Evolutionary conservation across 2,113 vertebrate genomes (phyloP).

Genomic region (Proterorhinus semilunaris): DNA sequence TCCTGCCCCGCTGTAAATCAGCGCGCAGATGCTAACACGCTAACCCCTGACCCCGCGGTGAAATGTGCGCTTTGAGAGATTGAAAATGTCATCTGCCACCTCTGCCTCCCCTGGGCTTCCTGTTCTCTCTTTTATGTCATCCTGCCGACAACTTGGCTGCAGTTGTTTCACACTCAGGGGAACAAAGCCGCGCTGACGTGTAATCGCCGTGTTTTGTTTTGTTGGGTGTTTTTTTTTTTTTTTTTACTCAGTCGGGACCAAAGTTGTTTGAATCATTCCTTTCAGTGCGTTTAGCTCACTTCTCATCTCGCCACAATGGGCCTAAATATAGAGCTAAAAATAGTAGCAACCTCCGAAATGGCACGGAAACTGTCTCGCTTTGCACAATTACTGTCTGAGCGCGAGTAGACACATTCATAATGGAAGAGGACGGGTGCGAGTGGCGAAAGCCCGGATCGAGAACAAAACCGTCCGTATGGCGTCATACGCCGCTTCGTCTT

Average conservation of each 20-base stretch:
- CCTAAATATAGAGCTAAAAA: slow-evolving; percentile 49
- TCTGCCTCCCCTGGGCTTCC: slow-evolving; percentile 27
- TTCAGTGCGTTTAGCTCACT: slow-evolving; percentile 47
- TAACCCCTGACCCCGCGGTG: slow-evolving; percentile 46
- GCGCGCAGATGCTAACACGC: slow-evolving; percentile 37
- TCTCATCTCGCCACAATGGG: slow-evolving; percentile 47
- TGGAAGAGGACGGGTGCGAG: slow-evolving; percentile 10
- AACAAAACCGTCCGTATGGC: not conserved
- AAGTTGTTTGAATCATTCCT: slow-evolving; percentile 18
- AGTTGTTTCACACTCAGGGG: slow-evolving; percentile 4
- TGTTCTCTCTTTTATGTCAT: slow-evolving; percentile 2
- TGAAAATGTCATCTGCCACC: slow-evolving; percentile 64
- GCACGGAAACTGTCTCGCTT: slow-evolving; percentile 37
- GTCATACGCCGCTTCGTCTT: slow-evolving; percentile 7
- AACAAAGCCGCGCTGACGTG: not conserved
- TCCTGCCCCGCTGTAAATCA: slow-evolving; percentile 18
- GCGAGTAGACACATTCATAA: slow-evolving; percentile 1
- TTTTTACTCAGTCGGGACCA: not conserved
- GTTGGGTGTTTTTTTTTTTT: not conserved
- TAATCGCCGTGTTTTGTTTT: not conserved
- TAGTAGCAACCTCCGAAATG: slow-evolving; percentile 46
- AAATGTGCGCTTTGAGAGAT: slow-evolving; percentile 45
- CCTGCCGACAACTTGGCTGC: slow-evolving; percentile 23
- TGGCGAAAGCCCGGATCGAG: not conserved
- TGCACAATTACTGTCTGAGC: slow-evolving; percentile 27